A percentile compares a stretch with the other conserved stretches of the same genome.
These are phyloP conservation scores for Parnassius orleans DNA, from an alignment of 2,888 invertebrate genomes.

Conservation along the genomic window DNA sequence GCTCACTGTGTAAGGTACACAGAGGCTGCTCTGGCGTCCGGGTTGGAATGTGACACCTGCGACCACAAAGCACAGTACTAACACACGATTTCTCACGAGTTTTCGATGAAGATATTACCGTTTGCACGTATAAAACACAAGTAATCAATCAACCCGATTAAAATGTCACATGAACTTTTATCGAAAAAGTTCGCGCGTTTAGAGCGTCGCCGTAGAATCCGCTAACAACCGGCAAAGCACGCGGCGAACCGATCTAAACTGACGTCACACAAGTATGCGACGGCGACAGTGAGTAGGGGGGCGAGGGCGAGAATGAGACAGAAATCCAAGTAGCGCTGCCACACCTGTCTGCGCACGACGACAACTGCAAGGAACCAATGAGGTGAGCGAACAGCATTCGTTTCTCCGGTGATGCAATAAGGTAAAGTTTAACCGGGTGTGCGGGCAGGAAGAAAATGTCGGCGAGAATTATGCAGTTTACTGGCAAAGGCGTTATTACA, in stretches of 20 bases:
- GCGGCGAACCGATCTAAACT: conserved; percentile 62
- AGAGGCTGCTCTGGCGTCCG: conserved; percentile 71
- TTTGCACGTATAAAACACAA: conserved; percentile 39
- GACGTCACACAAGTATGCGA: conserved; percentile 46
- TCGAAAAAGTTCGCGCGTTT: conserved; percentile 65
- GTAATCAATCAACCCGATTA: conserved; percentile 31
- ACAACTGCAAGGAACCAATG: conserved; percentile 33
- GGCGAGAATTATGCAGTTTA: conserved; percentile 38
- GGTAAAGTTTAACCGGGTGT: conserved; percentile 41
- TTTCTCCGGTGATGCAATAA: conserved; percentile 43
- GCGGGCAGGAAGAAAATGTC: conserved; percentile 47
- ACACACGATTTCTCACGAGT: conserved; percentile 38
- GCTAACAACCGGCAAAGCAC: conserved; percentile 42
- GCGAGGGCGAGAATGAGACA: conserved; percentile 33
- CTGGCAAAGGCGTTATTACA: conserved; percentile 36
- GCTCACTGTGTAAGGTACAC: conserved; percentile 51
- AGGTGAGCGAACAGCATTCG: conserved; percentile 43
- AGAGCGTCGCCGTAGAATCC: conserved; percentile 30
- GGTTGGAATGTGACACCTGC: conserved; percentile 75
- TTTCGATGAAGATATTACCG: conserved; percentile 31
- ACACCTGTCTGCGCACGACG: conserved; percentile 53
- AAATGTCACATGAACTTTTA: conserved; percentile 42
- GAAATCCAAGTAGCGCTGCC: conserved; percentile 48
- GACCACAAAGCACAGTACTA: conserved; percentile 65
- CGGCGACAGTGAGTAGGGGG: conserved; percentile 32